Evolutionary conservation across 2,888 invertebrate genomes (phyloP).

Genomic region (Melolontha melolontha): DNA sequence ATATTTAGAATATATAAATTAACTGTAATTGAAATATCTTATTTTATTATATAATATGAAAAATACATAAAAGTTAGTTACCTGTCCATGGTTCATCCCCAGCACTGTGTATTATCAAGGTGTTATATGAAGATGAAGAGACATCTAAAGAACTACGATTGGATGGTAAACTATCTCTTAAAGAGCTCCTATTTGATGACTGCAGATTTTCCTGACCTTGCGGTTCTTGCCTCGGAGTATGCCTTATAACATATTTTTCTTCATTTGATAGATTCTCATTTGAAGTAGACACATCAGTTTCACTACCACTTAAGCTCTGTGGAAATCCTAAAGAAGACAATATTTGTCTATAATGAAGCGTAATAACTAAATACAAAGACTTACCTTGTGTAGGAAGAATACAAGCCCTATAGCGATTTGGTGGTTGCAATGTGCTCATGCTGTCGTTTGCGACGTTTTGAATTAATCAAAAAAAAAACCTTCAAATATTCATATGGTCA

Average conservation of each 20-base stretch:
- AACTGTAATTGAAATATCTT: too few species aligned
- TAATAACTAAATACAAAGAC: constrained; percentile 3
- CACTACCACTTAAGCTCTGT: constrained; percentile 86
- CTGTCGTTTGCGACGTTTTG: constrained; percentile 22
- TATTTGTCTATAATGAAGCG: not conserved
- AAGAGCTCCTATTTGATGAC: constrained; percentile 71
- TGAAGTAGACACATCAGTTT: constrained; percentile 90
- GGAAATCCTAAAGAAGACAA: constrained; percentile 40
- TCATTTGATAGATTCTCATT: constrained; percentile 90
- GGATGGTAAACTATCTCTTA: constrained; percentile 71
- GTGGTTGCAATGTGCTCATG: constrained; percentile 57
- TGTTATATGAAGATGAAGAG: constrained; percentile 84
- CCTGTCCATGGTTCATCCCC: constrained; percentile 80
- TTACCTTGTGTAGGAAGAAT: constrained; percentile 57
- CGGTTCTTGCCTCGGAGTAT: constrained; percentile 88
- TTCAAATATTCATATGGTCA: constrained; percentile 40
- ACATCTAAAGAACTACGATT: constrained; percentile 80
- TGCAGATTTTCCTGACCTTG: constrained; percentile 89
- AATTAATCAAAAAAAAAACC: constrained; percentile 30
- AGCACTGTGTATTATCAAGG: constrained; percentile 83
- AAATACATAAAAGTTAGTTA: constrained; percentile 55
- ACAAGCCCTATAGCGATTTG: constrained; percentile 58
- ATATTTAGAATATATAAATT: too few species aligned
- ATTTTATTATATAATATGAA: too few species aligned
- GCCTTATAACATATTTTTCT: constrained; percentile 84